These are phyloP conservation scores for Pygmarrhopalites habei DNA, from an alignment of 1,140 invertebrate species.

Conservation along the genomic window DNA sequence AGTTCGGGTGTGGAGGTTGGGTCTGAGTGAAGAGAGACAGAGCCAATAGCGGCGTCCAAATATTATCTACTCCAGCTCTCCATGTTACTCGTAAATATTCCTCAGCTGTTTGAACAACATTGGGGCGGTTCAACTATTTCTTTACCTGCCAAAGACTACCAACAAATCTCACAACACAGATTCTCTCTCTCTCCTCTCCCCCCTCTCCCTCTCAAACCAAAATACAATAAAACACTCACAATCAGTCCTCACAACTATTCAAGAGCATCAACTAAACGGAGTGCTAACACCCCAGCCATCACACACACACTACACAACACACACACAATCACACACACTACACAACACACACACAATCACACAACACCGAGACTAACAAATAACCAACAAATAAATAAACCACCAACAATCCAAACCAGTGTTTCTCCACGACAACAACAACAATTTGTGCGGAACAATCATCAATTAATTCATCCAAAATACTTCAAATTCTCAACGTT, in stretches of 20 bases:
- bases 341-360: no score
- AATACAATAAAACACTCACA: slow-evolving; percentile 18
- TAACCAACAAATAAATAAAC: no score
- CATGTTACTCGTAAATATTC: slow-evolving; percentile 29
- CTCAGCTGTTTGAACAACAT: slow-evolving; percentile 29
- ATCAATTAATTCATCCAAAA: no score
- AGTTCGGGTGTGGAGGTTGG: slow-evolving; percentile 4
- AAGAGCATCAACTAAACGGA: slow-evolving; percentile 3
- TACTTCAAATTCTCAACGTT: no score
- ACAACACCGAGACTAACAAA: no score
- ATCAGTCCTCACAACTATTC: slow-evolving; percentile 5
- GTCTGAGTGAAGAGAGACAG: slow-evolving; percentile 20
- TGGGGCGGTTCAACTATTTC: slow-evolving; percentile 21
- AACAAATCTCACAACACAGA: slow-evolving; percentile 16
- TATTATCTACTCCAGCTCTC: slow-evolving; percentile 35
- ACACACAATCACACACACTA: no score
- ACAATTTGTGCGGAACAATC: no score
- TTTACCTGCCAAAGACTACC: slow-evolving; percentile 17
- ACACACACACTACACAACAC: no score
- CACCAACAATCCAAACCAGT: no score
- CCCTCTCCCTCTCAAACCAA: slow-evolving; percentile 8
- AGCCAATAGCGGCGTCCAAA: slow-evolving; percentile 32
- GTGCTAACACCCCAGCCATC: neutral
- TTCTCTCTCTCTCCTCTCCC: slow-evolving; percentile 3
- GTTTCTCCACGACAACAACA: no score